phyloP scores from a whole-genome alignment of 92 coral and sea anemone genomes.

The Hydrozoanthus gracilis region DNA sequence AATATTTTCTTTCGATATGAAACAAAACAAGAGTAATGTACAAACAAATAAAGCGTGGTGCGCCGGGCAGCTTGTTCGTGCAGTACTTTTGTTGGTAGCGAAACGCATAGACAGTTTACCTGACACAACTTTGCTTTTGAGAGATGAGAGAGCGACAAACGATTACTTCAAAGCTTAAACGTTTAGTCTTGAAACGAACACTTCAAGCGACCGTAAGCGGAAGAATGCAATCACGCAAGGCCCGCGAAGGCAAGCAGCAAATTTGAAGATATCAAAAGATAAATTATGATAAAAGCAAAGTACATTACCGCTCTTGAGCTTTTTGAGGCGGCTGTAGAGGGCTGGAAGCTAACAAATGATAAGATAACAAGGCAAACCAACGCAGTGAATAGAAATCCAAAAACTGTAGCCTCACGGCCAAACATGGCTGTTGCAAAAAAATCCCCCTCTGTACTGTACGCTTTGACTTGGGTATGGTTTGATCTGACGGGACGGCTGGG shows the following conservation, averaged over 20 bases:
- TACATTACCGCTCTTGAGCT: constrained; percentile 31
- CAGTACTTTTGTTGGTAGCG: background rate
- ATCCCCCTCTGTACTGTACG: background rate
- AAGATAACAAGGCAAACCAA: constrained; percentile 18
- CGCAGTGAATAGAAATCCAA: background rate
- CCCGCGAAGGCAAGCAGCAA: background rate
- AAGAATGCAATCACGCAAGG: background rate
- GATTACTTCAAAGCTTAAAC: background rate
- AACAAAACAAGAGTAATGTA: constrained; percentile 5
- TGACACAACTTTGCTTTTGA: background rate
- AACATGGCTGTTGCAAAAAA: constrained; percentile 16
- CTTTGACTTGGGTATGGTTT: background rate
- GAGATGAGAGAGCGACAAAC: background rate
- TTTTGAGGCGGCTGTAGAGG: constrained; percentile 23
- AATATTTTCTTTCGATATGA: constrained; percentile 19
- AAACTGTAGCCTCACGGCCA: constrained; percentile 17
- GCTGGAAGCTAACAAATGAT: constrained; percentile 24
- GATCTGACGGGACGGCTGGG: constrained; percentile 6
- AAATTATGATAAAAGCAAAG: background rate
- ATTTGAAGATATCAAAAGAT: background rate
- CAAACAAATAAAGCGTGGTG: constrained; percentile 4
- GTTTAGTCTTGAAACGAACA: constrained; percentile 11
- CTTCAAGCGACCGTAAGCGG: background rate
- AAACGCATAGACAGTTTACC: background rate
- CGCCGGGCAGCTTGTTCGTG: background rate